phyloP scores from a whole-genome alignment of 2,113 vertebrate species.

The Ahaetulla prasina region DNA sequence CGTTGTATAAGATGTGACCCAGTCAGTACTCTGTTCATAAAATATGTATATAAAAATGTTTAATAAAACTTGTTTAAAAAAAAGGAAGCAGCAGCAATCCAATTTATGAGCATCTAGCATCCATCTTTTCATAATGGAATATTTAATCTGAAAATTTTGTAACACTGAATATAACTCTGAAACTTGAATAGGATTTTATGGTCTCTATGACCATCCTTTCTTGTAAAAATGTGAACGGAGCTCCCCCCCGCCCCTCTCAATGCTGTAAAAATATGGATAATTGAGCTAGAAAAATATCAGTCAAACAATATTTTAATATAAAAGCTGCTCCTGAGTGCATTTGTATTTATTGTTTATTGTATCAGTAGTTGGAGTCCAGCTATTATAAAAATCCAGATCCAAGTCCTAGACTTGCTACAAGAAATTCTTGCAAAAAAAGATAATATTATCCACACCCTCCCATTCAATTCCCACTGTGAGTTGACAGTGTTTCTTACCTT shows the following conservation, averaged over 20 bases:
- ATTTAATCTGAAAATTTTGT: neutral
- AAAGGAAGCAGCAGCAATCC: neutral
- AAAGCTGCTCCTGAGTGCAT: neutral
- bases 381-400: neutral
- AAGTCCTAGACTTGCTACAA: neutral
- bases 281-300: neutral
- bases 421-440: neutral
- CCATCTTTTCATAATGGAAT: neutral
- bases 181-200: neutral
- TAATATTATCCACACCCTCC: neutral
- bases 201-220: neutral
- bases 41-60: too few species aligned
- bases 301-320: neutral
- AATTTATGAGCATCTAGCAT: neutral
- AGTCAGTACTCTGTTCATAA: too few species aligned
- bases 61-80: too few species aligned
- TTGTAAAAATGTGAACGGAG: neutral
- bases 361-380: neutral
- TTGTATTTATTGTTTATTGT: neutral
- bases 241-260: neutral
- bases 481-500: constrained; percentile 78
- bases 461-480: neutral
- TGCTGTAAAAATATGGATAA: neutral
- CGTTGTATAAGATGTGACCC: too few species aligned
- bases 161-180: neutral